These are phyloP conservation scores for Genyomyrus donnyi DNA, from an alignment of 2,113 vertebrate genomes.

Conservation along the genomic window DNA sequence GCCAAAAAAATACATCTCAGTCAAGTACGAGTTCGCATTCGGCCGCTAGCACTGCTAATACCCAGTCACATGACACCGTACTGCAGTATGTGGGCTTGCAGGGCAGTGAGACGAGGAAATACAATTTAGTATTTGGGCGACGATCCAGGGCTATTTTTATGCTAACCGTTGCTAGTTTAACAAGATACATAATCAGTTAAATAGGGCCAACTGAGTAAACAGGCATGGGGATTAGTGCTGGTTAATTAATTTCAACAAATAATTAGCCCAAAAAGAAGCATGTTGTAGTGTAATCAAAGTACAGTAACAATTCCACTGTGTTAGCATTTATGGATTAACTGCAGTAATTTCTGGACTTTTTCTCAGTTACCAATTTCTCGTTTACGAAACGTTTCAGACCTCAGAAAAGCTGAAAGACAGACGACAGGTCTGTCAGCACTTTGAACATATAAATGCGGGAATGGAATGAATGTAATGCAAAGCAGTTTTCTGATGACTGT, in stretches of 20 bases:
- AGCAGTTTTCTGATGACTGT: neutral
- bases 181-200: neutral
- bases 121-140: neutral
- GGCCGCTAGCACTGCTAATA: neutral
- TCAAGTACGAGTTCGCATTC: neutral
- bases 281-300: neutral
- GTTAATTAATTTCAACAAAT: neutral
- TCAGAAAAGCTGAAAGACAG: neutral
- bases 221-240: neutral
- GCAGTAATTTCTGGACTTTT: neutral
- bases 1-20: neutral
- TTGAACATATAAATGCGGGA: neutral
- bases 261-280: neutral
- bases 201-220: neutral
- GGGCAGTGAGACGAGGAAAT: conserved; percentile 5
- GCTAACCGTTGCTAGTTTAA: conserved; percentile 5
- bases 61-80: neutral
- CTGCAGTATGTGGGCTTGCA: conserved; percentile 3
- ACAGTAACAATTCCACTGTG: neutral
- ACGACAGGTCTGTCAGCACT: neutral
- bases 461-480: no score
- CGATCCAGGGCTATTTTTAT: neutral
- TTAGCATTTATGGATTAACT: neutral
- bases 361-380: neutral
- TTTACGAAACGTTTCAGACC: neutral